Conservation (phyloP, 2,797 vertebrate species). For the Muraenolepis orangiensis region DNA sequence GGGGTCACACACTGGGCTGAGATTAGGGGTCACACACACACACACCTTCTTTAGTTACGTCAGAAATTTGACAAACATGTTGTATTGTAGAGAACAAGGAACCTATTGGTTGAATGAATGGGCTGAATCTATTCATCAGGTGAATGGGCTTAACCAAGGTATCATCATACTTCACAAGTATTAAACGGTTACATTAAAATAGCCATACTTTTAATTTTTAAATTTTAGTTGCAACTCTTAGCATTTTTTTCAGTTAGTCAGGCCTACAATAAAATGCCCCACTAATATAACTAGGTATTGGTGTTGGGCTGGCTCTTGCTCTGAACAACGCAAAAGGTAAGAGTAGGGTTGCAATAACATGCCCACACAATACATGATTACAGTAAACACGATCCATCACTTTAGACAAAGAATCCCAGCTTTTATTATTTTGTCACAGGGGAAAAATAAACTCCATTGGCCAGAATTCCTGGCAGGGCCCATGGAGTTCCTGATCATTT, state of each 20-base stretch:
- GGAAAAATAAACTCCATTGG: neutral
- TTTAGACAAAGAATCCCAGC: neutral
- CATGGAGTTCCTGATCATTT: neutral
- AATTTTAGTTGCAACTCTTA: neutral
- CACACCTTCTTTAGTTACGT: no score
- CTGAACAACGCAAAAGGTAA: neutral
- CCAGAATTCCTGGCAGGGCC: neutral
- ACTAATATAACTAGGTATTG: neutral
- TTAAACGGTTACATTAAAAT: neutral
- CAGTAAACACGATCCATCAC: neutral
- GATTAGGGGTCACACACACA: constrained; percentile 5
- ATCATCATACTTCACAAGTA: neutral
- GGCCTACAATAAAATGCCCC: neutral
- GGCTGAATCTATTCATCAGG: neutral
- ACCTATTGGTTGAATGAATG: neutral
- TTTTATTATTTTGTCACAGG: neutral
- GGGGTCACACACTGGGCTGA: constrained; percentile 33
- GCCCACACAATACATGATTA: neutral
- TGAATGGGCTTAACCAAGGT: neutral
- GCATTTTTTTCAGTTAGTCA: neutral
- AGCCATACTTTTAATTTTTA: neutral
- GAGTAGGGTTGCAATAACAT: neutral
- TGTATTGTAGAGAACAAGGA: neutral
- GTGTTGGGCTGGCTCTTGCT: neutral
- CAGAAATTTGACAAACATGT: neutral